A percentile compares a stretch with the other conserved stretches of the same genome.
Conservation (phyloP, 2,888 invertebrate genomes). For the Clunio marinus region DNA sequence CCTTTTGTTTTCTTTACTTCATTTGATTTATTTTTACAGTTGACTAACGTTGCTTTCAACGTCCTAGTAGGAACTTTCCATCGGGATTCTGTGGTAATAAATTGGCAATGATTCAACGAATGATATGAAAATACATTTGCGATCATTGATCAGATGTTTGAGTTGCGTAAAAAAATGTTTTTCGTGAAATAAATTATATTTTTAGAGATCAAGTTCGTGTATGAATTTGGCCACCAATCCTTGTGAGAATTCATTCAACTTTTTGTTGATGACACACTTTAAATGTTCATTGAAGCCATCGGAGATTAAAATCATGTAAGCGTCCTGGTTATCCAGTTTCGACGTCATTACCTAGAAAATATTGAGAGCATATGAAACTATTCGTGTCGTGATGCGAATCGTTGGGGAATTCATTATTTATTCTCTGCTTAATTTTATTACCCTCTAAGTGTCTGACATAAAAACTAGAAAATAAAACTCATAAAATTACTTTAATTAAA, state of each 20-base stretch:
- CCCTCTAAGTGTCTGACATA: not conserved
- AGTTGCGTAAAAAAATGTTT: too few species aligned
- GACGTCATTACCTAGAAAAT: not conserved
- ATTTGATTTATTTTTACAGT: too few species aligned
- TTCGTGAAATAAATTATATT: too few species aligned
- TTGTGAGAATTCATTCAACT: constrained; percentile 1
- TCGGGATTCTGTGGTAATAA: too few species aligned
- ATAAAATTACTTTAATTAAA: not conserved
- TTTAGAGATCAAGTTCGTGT: not conserved
- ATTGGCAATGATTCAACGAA: not conserved
- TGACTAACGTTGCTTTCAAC: too few species aligned
- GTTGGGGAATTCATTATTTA: not conserved
- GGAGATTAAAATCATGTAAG: not conserved
- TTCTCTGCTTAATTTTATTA: not conserved
- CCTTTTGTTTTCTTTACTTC: too few species aligned
- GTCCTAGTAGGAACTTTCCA: too few species aligned
- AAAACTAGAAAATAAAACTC: not conserved
- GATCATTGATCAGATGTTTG: too few species aligned
- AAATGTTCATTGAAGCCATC: not conserved
- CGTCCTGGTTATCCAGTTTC: too few species aligned
- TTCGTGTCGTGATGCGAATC: not conserved
- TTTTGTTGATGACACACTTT: not conserved
- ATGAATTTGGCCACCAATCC: too few species aligned
- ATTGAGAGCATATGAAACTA: not conserved
- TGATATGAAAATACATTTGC: too few species aligned